phyloP scores from a whole-genome alignment of 2,113 vertebrate species.

The Madoqua kirkii region DNA sequence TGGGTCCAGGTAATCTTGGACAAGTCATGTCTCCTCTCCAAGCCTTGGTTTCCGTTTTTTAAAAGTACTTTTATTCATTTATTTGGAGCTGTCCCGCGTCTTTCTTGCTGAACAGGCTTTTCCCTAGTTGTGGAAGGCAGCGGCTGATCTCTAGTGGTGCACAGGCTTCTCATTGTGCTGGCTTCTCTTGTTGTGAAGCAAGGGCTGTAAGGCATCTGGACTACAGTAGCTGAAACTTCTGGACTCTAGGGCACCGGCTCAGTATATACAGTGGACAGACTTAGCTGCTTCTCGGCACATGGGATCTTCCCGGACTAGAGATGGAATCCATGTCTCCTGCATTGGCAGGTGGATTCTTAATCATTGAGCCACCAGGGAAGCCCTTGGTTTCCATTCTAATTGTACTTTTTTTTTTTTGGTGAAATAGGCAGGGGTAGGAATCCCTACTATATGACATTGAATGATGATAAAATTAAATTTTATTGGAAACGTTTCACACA shows the following conservation, averaged over 20 bases:
- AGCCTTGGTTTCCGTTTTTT: not conserved
- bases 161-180: not conserved
- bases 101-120: not conserved
- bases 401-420: not conserved
- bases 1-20: not conserved
- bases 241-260: not conserved
- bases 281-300: not conserved
- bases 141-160: not conserved
- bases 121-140: not conserved
- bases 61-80: not conserved
- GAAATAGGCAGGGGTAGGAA: not conserved
- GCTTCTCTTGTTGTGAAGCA: not conserved
- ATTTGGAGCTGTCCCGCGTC: not conserved
- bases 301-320: not conserved
- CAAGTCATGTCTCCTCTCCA: not conserved
- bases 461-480: not conserved
- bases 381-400: not conserved
- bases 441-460: not conserved
- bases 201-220: not conserved
- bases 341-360: not conserved
- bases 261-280: accelerated
- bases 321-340: not conserved
- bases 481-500: not conserved
- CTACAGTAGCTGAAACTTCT: not conserved
- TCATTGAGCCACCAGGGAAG: not conserved